A percentile compares a stretch with the other conserved stretches of the same genome.
Evolutionary conservation across 2,113 vertebrate genomes (phyloP).

Genomic region (Lepidiolamprologus cunningtoni): DNA sequence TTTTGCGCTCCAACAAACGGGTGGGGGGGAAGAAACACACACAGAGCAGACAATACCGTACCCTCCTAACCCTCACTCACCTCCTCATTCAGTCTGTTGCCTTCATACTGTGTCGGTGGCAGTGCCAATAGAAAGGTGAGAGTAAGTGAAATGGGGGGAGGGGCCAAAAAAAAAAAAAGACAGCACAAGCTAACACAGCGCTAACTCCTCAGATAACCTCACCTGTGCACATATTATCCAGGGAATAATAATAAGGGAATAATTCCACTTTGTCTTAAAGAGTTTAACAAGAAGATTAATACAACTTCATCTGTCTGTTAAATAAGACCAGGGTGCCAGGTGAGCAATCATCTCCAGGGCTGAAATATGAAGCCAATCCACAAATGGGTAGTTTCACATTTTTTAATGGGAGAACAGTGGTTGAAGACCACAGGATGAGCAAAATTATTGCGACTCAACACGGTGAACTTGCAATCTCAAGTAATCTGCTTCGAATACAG

Average conservation of each 20-base stretch:
- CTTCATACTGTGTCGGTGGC: constrained; percentile 68
- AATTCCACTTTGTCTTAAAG: background rate
- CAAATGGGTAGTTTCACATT: background rate
- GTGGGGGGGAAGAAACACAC: constrained; percentile 48
- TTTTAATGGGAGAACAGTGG: background rate
- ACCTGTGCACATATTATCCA: background rate
- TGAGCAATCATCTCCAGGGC: background rate
- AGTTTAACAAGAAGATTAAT: background rate
- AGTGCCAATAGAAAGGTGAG: constrained; percentile 70
- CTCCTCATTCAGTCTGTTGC: constrained; percentile 70
- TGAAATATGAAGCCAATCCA: background rate
- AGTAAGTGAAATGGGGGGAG: constrained; percentile 60
- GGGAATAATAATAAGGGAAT: background rate
- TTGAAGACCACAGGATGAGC: background rate
- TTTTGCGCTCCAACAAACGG: constrained; percentile 51
- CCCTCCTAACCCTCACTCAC: constrained; percentile 67
- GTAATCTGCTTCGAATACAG: background rate
- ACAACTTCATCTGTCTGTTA: background rate
- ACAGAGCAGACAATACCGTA: constrained; percentile 32
- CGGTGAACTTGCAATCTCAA: background rate
- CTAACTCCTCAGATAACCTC: background rate
- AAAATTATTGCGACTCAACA: background rate
- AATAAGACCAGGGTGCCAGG: background rate
- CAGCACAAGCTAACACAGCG: constrained; percentile 23
- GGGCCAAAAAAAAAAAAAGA: background rate